These are phyloP conservation scores for Dinomys branickii DNA, from an alignment of 2,113 vertebrate genomes.

Conservation along the genomic window DNA sequence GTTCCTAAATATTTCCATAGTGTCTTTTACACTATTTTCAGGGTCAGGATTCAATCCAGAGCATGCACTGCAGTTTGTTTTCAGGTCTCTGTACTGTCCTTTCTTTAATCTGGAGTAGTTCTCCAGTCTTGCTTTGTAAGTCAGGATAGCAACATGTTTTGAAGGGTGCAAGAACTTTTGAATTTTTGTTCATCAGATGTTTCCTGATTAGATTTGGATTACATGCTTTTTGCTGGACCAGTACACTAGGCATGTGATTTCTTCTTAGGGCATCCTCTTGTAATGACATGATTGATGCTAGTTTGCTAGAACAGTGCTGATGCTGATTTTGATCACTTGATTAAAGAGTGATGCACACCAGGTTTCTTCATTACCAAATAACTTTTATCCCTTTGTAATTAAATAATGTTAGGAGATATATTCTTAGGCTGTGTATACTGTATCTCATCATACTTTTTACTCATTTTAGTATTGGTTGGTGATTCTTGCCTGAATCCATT, in stretches of 20 bases:
- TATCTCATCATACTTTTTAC: not conserved
- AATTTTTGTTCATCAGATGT: not conserved
- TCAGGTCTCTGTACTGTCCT: not conserved
- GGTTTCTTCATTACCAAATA: constrained; percentile 9
- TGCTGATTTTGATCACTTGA: not conserved
- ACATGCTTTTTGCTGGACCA: not conserved
- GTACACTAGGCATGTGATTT: not conserved
- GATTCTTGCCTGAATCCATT: not conserved
- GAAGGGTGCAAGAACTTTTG: not conserved
- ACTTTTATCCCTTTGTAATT: not conserved
- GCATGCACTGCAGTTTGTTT: not conserved
- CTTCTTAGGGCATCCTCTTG: not conserved
- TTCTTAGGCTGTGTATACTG: not conserved
- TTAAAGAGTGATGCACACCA: not conserved
- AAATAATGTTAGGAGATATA: not conserved
- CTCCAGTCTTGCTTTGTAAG: not conserved
- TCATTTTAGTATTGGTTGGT: not conserved
- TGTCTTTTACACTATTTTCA: not conserved
- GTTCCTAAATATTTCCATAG: not conserved
- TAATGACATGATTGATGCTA: no score
- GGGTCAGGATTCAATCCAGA: not conserved
- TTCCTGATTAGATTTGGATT: not conserved
- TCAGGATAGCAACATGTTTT: not conserved
- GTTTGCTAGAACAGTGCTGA: not conserved
- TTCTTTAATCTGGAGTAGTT: not conserved